Conservation (phyloP, 2,113 vertebrate genomes). For the Paradoxurus hermaphroditus region DNA sequence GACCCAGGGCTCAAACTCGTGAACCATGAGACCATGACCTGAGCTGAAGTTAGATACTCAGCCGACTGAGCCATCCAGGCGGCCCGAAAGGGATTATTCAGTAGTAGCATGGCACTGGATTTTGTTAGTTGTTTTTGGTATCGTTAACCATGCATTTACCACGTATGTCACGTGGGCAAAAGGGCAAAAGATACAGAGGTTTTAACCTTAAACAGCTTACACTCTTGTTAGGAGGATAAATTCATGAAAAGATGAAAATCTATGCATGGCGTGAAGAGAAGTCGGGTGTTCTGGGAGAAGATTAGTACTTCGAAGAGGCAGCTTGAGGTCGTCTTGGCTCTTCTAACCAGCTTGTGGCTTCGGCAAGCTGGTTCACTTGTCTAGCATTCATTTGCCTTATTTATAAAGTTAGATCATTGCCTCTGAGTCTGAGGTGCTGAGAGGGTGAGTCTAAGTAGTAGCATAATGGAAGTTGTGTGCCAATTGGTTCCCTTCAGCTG, state of each 20-base stretch:
- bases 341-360: background rate
- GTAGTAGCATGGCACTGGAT: background rate
- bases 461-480: background rate
- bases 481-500: background rate
- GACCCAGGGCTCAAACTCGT: too few relatives aligned
- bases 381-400: background rate
- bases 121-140: background rate
- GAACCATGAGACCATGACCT: too few relatives aligned
- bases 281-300: background rate
- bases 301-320: background rate
- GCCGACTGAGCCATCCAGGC: too few relatives aligned
- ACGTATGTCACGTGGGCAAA: background rate
- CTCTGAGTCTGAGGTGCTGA: background rate
- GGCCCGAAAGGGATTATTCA: background rate
- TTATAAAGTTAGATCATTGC: background rate
- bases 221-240: background rate
- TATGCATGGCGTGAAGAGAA: too few relatives aligned
- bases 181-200: background rate
- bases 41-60: too few relatives aligned
- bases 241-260: background rate
- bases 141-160: background rate
- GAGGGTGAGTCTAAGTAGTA: background rate
- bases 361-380: background rate
- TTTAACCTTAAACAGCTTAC: background rate
- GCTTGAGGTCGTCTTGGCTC: background rate